Evolutionary conservation across 2,113 vertebrate genomes (phyloP).

Genomic region (Plectropomus leopardus): DNA sequence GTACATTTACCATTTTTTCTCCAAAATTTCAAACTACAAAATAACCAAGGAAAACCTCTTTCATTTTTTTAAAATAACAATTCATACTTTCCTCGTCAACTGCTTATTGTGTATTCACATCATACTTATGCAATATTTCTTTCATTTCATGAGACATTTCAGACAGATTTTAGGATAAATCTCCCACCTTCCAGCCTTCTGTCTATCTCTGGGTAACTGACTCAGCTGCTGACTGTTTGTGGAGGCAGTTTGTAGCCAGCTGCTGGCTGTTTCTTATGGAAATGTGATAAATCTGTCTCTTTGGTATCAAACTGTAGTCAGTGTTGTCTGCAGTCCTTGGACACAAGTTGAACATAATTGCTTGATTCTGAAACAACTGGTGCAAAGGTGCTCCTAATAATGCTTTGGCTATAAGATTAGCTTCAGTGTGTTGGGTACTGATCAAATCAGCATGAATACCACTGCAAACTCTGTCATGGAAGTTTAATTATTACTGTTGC

Average conservation of each 20-base stretch:
- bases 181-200: neutral
- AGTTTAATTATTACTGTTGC: neutral
- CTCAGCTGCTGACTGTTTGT: conserved; percentile 27
- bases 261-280: conserved; percentile 28
- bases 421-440: neutral
- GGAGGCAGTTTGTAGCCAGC: conserved; percentile 37
- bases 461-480: neutral
- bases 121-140: neutral
- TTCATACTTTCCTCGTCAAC: neutral
- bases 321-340: neutral
- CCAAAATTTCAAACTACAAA: neutral
- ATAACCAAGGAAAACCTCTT: neutral
- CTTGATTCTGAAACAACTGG: neutral
- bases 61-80: neutral
- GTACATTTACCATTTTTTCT: too few species aligned
- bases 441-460: neutral
- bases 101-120: neutral
- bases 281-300: conserved; percentile 8
- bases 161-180: neutral
- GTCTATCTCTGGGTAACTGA: conserved; percentile 5
- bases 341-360: neutral
- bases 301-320: neutral
- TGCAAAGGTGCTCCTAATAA: neutral
- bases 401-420: neutral
- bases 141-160: neutral